Evolutionary conservation across 2,888 invertebrate genomes (phyloP).

Genomic region (Teleiodes luculella): DNA sequence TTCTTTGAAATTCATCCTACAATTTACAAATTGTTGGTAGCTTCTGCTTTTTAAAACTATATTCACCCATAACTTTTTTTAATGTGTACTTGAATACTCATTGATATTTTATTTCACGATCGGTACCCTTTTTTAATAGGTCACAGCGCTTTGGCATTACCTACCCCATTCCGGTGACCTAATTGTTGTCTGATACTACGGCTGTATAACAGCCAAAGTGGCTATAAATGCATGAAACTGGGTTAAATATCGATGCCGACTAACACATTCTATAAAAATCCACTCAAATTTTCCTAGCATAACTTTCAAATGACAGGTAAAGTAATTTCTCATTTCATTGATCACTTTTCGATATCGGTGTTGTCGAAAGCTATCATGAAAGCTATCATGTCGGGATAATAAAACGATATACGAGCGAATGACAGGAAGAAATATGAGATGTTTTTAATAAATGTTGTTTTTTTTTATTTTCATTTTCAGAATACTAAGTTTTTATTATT

Average conservation of each 20-base stretch:
- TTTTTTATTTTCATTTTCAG: too few relatives aligned
- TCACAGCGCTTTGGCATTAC: conserved; percentile 54
- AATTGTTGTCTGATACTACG: conserved; percentile 63
- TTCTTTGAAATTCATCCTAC: too few relatives aligned
- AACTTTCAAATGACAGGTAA: neutral
- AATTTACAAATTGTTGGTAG: too few relatives aligned
- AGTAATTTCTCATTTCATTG: neutral
- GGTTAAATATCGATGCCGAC: conserved; percentile 70
- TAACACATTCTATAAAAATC: neutral
- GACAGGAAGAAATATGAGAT: neutral
- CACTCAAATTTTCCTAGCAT: too few relatives aligned
- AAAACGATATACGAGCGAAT: neutral
- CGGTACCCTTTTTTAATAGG: conserved; percentile 42
- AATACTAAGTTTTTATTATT: too few relatives aligned
- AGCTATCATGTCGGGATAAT: neutral
- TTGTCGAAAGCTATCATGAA: neutral
- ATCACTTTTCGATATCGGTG: neutral
- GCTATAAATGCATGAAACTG: conserved; percentile 70
- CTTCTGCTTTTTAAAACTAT: too few relatives aligned
- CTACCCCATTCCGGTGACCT: conserved; percentile 67
- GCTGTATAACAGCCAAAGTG: conserved; percentile 59
- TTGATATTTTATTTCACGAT: conserved; percentile 29
- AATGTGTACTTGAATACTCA: neutral
- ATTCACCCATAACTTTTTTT: too few relatives aligned
- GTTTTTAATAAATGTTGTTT: too few relatives aligned